Conservation (phyloP, 1,140 invertebrate genomes). For the Drosophila murphyi region DNA sequence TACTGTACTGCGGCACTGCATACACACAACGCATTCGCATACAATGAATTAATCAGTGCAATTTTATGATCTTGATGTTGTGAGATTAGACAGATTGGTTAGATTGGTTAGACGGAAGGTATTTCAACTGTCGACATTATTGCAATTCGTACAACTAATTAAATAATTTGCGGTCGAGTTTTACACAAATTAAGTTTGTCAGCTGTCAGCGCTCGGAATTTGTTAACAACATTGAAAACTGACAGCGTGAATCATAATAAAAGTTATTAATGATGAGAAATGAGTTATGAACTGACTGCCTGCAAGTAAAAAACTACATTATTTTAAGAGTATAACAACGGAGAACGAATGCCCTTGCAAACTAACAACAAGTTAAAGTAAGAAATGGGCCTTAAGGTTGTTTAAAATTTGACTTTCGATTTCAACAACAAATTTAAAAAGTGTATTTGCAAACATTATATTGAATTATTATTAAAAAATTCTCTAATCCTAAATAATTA, state of each 20-base stretch:
- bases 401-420: too few species aligned
- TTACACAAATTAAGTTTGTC: slow-evolving; percentile 79
- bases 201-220: slow-evolving; percentile 78
- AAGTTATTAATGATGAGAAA: slow-evolving; percentile 74
- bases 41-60: slow-evolving; percentile 76
- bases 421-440: too few species aligned
- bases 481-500: too few species aligned
- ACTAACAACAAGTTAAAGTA: not conserved
- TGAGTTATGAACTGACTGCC: slow-evolving; percentile 74
- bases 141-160: slow-evolving; percentile 81
- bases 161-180: slow-evolving; percentile 69
- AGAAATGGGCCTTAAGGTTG: too few species aligned
- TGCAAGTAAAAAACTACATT: not conserved
- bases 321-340: not conserved
- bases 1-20: slow-evolving; percentile 46
- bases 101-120: not conserved
- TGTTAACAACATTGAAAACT: slow-evolving; percentile 79
- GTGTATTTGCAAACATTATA: too few species aligned
- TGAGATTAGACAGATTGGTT: slow-evolving; percentile 22
- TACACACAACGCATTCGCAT: slow-evolving; percentile 52
- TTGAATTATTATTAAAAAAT: too few species aligned
- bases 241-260: slow-evolving; percentile 77
- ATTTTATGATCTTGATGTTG: slow-evolving; percentile 49
- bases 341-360: slow-evolving; percentile 11
- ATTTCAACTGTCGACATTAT: slow-evolving; percentile 43